Conservation (phyloP, 2,888 invertebrate species). For the Trypoxylon attenuatum region DNA sequence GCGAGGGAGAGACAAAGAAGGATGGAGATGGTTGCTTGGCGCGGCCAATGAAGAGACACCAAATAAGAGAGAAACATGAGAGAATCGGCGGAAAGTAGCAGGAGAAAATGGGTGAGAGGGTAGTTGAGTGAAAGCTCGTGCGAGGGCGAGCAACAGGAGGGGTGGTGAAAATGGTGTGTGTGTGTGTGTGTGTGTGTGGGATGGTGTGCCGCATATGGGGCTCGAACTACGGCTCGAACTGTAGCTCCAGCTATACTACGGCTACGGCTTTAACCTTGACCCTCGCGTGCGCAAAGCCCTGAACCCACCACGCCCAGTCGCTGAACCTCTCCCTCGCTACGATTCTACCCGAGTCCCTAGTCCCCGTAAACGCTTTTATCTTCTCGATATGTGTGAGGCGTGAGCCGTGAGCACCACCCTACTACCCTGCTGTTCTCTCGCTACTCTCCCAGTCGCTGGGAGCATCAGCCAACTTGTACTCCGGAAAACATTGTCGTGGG, state of each 20-base stretch:
- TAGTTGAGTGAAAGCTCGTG: too few relatives aligned
- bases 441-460: not conserved
- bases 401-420: too few relatives aligned
- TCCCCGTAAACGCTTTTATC: constrained; percentile 19
- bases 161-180: too few relatives aligned
- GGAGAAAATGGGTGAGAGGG: too few relatives aligned
- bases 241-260: too few relatives aligned
- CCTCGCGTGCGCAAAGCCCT: constrained; percentile 35
- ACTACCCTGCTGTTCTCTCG: not conserved
- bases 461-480: not conserved
- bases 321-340: constrained; percentile 33
- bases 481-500: too few relatives aligned
- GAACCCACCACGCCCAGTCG: constrained; percentile 47
- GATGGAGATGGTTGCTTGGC: not conserved
- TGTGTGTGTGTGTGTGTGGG: too few relatives aligned
- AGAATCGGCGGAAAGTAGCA: not conserved
- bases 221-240: too few relatives aligned
- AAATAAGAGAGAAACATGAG: not conserved
- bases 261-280: constrained; percentile 53
- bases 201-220: not conserved
- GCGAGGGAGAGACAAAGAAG: too few relatives aligned
- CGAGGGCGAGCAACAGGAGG: too few relatives aligned
- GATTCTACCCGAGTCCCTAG: constrained; percentile 7
- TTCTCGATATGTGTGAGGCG: too few relatives aligned
- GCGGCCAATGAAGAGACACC: not conserved